phyloP scores from a whole-genome alignment of 2,113 vertebrate species.

The Melanotaenia duboulayi region DNA sequence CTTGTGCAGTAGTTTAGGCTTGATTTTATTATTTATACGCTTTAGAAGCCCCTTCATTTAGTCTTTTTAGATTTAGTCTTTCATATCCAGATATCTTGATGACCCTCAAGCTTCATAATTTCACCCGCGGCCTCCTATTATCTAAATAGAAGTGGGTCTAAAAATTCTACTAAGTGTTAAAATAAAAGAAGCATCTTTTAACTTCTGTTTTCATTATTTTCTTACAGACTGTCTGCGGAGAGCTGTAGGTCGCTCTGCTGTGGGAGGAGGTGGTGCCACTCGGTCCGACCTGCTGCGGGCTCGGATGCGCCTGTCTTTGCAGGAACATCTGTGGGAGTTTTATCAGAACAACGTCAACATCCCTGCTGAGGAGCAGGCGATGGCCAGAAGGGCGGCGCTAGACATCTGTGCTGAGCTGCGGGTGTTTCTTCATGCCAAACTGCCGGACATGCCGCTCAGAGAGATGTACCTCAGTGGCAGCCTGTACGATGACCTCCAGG shows the following conservation, averaged over 20 bases:
- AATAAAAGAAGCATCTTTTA: neutral
- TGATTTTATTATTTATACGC: neutral
- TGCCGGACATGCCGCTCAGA: constrained; percentile 96
- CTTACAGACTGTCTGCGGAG: constrained; percentile 76
- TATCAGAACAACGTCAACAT: constrained; percentile 89
- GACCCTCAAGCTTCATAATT: no score
- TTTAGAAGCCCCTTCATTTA: neutral
- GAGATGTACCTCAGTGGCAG: constrained; percentile 99
- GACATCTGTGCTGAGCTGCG: constrained; percentile 96
- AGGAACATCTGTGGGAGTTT: constrained; percentile 92
- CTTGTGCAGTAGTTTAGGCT: neutral
- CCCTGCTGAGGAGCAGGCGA: constrained; percentile 88
- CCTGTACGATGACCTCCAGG: constrained; percentile 96
- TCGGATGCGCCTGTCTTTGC: constrained; percentile 92
- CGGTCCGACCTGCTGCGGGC: constrained; percentile 90
- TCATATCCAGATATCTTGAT: neutral
- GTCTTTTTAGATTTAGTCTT: neutral
- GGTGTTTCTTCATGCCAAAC: constrained; percentile 92
- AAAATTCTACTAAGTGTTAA: neutral
- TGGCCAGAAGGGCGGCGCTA: constrained; percentile 92
- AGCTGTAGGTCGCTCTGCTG: constrained; percentile 64
- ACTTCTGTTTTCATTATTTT: neutral
- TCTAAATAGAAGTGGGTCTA: neutral
- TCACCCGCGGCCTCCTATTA: neutral
- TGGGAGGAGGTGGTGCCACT: constrained; percentile 58